These are phyloP conservation scores for Poecilia wingei DNA, from an alignment of 2,797 vertebrate genomes.

Conservation along the genomic window DNA sequence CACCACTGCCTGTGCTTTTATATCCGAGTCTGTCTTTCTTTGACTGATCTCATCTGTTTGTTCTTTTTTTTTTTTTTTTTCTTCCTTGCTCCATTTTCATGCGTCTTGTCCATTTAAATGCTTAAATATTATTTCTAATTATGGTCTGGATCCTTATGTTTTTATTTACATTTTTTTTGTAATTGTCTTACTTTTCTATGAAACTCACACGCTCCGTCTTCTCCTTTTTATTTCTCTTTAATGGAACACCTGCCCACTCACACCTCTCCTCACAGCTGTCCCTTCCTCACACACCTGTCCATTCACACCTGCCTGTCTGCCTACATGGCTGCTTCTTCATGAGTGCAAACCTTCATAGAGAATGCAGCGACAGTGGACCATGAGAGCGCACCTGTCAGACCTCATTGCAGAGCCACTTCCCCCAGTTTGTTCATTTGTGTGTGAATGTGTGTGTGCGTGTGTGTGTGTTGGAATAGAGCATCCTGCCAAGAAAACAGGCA, in stretches of 20 bases:
- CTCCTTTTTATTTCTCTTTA: constrained; percentile 57
- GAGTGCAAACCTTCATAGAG: constrained; percentile 46
- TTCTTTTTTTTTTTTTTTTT: constrained; percentile 20
- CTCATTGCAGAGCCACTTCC: constrained; percentile 46
- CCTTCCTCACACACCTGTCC: constrained; percentile 74
- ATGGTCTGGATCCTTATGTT: background rate
- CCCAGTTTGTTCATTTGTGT: constrained; percentile 43
- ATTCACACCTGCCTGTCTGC: constrained; percentile 71
- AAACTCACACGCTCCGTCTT: constrained; percentile 19
- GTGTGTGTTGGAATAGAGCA: constrained; percentile 31
- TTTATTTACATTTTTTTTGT: background rate
- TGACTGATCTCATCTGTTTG: constrained; percentile 32
- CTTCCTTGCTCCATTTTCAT: constrained; percentile 19
- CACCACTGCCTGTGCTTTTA: constrained; percentile 43
- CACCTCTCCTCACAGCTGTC: constrained; percentile 77
- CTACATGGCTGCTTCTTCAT: constrained; percentile 35
- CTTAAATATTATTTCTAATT: background rate
- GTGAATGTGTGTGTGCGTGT: constrained; percentile 27
- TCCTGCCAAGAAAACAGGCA: constrained; percentile 60
- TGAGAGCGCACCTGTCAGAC: constrained; percentile 74
- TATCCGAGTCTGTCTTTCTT: constrained; percentile 47
- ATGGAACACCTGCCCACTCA: constrained; percentile 80
- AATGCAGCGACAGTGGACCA: constrained; percentile 60
- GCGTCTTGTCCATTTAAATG: background rate
- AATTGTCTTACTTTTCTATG: background rate